Evolutionary conservation across 2,888 invertebrate species (phyloP).

Genomic region (Xestoiulus laeticollis): DNA sequence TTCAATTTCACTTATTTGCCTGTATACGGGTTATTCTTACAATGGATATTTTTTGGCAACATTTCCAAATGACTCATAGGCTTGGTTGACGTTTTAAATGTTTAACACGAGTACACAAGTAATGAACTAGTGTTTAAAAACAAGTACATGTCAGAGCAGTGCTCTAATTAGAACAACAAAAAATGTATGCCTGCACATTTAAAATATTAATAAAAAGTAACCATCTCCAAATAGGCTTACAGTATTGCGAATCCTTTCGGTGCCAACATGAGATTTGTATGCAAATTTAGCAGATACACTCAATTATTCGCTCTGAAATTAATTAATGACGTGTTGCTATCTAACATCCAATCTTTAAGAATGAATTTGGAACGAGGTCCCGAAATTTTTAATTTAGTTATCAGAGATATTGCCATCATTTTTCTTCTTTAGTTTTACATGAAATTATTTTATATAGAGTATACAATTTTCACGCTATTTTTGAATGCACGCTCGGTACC

Average conservation of each 20-base stretch:
- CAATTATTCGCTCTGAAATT: not conserved
- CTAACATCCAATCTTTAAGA: not conserved
- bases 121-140: not conserved
- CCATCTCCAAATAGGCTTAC: too few relatives aligned
- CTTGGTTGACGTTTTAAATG: not conserved
- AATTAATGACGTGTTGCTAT: conserved; percentile 19
- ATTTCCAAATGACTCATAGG: not conserved
- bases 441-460: not conserved
- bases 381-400: not conserved
- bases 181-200: not conserved
- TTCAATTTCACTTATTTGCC: not conserved
- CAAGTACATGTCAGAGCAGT: not conserved
- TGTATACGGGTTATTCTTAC: not conserved
- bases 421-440: not conserved
- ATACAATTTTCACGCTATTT: conserved; percentile 35
- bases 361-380: conserved; percentile 25
- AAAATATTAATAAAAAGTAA: not conserved
- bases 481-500: not conserved
- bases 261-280: not conserved
- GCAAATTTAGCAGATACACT: not conserved
- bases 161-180: not conserved
- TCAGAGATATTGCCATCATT: conserved; percentile 6
- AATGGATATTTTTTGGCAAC: not conserved
- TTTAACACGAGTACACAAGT: not conserved
- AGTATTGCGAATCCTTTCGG: not conserved